Base-by-base conservation (phyloP, 2,797 vertebrate species). In the Falco rusticolus region DNA sequence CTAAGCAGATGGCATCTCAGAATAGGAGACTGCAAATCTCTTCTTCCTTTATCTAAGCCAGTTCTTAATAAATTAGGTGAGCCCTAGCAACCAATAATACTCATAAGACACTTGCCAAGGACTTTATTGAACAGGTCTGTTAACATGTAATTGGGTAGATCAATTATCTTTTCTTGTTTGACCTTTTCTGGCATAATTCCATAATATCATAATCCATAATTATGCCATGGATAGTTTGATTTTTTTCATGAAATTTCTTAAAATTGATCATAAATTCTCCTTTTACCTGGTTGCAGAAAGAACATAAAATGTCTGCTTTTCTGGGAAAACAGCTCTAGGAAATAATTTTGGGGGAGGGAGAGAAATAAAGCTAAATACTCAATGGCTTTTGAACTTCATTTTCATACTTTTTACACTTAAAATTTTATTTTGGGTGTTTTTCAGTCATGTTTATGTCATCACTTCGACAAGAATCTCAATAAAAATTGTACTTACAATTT, bases 401-500 rank as follows among this genome's bases (percentile, higher is more conserved):
- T 91, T 93, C 60, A 51, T 70, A 50, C 39, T 29, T 87, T 95
- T 94, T 96, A 64, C 64, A 80, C 45, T 93, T 76, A 41, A 75
- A 51, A 93, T 87, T 95, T 96, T 89, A 69, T 39, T 94, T 81
- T 76, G 65, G n/a, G 1, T 6, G 13, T 82, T 78, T 97, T 96
- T 89, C n/a, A 65, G 3, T 85, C 85, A 80, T 95, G 53, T 17
- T 66, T 87, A 70, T 93, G 50, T 87, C 83, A 93, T 69, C 8
- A 8, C 63, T 92, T 96, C 84, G n/a, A 80, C 75, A 92, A 96
- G 87, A 87, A 93, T 93, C 50, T 92, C 94, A 92, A 74, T 91
- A 84, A 96, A 97, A 84, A 37, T 59, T 81, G 15, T 68, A 92
- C 11, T 94, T 94, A 81, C 84, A 94, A 94, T 96, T 96, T 97